Conservation (phyloP, 1,140 invertebrate genomes). For the Sinella curviseta region DNA sequence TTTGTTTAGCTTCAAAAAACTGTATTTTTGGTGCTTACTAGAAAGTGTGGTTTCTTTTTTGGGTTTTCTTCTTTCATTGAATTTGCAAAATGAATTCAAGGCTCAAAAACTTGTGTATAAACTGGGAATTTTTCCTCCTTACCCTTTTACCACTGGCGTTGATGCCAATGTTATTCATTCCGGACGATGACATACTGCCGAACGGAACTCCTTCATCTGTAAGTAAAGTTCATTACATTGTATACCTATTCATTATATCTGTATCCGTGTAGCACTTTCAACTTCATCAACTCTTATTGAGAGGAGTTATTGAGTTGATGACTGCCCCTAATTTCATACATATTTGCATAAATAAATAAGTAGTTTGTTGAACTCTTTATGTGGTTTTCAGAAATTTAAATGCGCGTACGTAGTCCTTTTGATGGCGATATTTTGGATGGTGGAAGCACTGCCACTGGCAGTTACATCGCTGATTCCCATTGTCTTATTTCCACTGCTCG, state of each 20-base stretch:
- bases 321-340: neutral
- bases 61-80: too few relatives aligned
- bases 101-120: neutral
- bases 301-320: neutral
- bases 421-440: slow-evolving; percentile 83
- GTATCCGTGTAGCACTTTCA: too few relatives aligned
- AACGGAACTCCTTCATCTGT: neutral
- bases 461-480: slow-evolving; percentile 80
- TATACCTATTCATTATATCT: neutral
- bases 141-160: neutral
- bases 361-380: neutral
- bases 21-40: too few relatives aligned
- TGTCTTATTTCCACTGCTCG: slow-evolving; percentile 76
- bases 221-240: neutral
- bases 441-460: slow-evolving; percentile 75
- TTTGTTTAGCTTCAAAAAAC: too few relatives aligned
- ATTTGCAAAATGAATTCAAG: slow-evolving; percentile 3
- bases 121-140: slow-evolving; percentile 16
- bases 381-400: slow-evolving; percentile 54
- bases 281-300: neutral
- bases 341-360: neutral
- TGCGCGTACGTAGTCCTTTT: slow-evolving; percentile 77
- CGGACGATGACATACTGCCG: neutral
- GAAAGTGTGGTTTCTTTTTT: too few relatives aligned
- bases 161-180: neutral